Evolutionary conservation across 2,113 vertebrate species (phyloP), one percentile per base, ranked within the genome.

Genomic region (Girardinichthys multiradiatus): DNA sequence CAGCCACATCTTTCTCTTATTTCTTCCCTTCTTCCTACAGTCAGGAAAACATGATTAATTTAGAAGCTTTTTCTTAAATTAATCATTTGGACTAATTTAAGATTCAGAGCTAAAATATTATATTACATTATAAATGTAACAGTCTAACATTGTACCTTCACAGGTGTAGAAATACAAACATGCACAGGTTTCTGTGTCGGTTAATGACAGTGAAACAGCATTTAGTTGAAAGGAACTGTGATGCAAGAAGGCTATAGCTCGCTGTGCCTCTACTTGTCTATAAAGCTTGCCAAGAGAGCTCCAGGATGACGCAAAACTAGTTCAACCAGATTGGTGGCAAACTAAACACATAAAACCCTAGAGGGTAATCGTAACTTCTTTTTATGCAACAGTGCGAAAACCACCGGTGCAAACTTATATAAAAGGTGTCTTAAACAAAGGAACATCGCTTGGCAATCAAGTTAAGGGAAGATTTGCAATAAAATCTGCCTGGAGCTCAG

Each of bases 211-310:
- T 59, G 67, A 86, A 58, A 64, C 63, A 57, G 51, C 51, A 29
- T 60, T 59, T 28, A 26, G 29, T 45, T 42, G 61, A 60, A 26
- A 27, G 30, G 64, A 57, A 54, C 65, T 57, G 57, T 84, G 74
- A 87, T 60, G 84, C 70, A 82, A 82, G 51, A 11, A 6, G 76
- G 61, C 59, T 57, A 54, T 57, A 42, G 12, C 65, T 54, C 4
- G 9, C n/a, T 62, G 14, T 77, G 85, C 48, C 81, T 86, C 68
- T 48, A 72, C 85, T 61, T 83, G 87, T 80, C 82, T 68, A 59
- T 59, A 48, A 37, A 21, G 4, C n/a, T 8, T 37, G 45, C 65
- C n/a, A n/a, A 15, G n/a, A 61, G n/a, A 70, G 24, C 63, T 19
- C 19, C 0, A 14, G 13, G 75, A 65, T 83, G 83, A 77, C n/a